A percentile compares a stretch with the other conserved stretches of the same genome.
Evolutionary conservation across 2,888 invertebrate species (phyloP).

Genomic region (Scaptomyza tumidula): DNA sequence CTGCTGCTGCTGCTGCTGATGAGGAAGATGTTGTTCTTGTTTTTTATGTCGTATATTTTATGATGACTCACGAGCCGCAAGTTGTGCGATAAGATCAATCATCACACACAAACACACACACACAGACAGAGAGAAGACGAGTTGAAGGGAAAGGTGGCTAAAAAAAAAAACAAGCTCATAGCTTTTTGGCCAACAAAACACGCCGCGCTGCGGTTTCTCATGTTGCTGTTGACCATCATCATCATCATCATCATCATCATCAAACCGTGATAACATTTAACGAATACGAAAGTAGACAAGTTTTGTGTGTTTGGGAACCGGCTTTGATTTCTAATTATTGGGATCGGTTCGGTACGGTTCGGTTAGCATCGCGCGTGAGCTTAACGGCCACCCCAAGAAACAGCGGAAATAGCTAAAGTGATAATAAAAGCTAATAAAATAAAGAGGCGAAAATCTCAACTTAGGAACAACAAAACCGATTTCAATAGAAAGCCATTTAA

Average conservation of each 20-base stretch:
- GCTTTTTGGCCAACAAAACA: slow-evolving; percentile 23
- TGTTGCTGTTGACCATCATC: slow-evolving; percentile 19
- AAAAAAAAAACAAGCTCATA: slow-evolving; percentile 27
- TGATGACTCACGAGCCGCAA: slow-evolving; percentile 68
- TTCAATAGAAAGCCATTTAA: slow-evolving; percentile 64
- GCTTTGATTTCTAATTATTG: slow-evolving; percentile 80
- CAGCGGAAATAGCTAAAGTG: slow-evolving; percentile 71
- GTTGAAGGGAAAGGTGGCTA: slow-evolving; percentile 3
- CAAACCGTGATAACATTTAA: slow-evolving; percentile 71
- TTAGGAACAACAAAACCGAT: slow-evolving; percentile 6
- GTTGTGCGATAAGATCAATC: slow-evolving; percentile 74
- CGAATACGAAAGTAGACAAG: slow-evolving; percentile 77
- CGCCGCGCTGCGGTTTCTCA: slow-evolving; percentile 51
- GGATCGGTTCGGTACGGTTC: slow-evolving; percentile 43
- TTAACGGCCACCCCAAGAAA: slow-evolving; percentile 63
- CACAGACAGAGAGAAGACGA: background rate
- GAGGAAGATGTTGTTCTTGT: slow-evolving; percentile 51
- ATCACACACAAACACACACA: slow-evolving; percentile 40
- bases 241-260: slow-evolving; percentile 6
- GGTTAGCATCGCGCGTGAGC: slow-evolving; percentile 1
- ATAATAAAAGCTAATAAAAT: slow-evolving; percentile 73
- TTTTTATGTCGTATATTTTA: slow-evolving; percentile 41
- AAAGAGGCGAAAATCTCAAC: slow-evolving; percentile 43
- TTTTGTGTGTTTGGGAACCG: slow-evolving; percentile 64
- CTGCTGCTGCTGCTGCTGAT: slow-evolving; percentile 52